Evolutionary conservation across 2,113 vertebrate genomes (phyloP).

Genomic region (Tapirus terrestris): DNA sequence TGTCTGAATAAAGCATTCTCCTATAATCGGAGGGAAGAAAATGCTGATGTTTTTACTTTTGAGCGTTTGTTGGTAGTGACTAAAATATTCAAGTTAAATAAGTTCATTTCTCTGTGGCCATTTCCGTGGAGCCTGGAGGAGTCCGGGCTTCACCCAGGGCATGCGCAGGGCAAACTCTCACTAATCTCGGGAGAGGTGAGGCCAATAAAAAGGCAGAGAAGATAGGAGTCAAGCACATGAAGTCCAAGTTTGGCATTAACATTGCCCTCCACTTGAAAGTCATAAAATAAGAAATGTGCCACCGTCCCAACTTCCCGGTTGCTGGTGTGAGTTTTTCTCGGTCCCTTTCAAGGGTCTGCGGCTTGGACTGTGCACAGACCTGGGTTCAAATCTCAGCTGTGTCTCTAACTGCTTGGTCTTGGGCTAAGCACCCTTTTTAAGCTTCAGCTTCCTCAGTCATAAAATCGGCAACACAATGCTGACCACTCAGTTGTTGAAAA

Average conservation of each 20-base stretch:
- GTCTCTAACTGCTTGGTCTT: background rate
- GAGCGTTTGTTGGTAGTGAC: background rate
- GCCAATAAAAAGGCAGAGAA: slow-evolving; percentile 14
- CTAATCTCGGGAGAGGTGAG: background rate
- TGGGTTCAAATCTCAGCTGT: background rate
- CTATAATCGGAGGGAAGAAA: slow-evolving; percentile 4
- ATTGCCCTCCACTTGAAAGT: slow-evolving; percentile 37
- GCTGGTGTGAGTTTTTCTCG: background rate
- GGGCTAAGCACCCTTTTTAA: background rate
- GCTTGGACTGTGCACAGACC: background rate
- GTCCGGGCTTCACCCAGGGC: background rate
- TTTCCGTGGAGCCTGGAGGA: background rate
- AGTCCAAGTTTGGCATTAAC: background rate
- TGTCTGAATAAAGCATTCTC: slow-evolving; percentile 21
- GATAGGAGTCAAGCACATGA: background rate
- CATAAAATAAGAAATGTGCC: slow-evolving; percentile 26
- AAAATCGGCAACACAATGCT: background rate
- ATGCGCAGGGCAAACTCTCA: background rate
- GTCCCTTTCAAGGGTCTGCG: background rate
- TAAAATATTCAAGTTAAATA: slow-evolving; percentile 3
- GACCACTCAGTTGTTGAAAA: background rate
- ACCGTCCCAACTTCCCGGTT: background rate
- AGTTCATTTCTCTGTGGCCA: background rate
- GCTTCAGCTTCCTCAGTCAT: background rate
- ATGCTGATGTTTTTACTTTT: background rate